Evolutionary conservation across 2,113 vertebrate species (phyloP).

Genomic region (Hoplias malabaricus): DNA sequence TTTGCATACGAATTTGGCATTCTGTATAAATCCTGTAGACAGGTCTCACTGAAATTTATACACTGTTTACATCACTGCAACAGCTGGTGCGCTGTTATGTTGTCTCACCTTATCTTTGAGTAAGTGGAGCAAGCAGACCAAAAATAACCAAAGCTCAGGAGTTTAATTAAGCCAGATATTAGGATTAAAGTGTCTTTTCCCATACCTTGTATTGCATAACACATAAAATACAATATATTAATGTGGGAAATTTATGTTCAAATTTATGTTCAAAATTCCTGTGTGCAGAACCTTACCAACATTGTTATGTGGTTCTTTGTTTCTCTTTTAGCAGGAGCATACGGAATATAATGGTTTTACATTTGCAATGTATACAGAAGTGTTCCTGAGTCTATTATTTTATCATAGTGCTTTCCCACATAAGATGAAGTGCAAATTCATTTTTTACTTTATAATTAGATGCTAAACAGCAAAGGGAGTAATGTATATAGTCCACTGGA

Average conservation of each 20-base stretch:
- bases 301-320: neutral
- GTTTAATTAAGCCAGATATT: neutral
- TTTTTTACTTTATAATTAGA: slow-evolving; percentile 43
- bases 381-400: neutral
- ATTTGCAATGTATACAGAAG: slow-evolving; percentile 8
- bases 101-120: neutral
- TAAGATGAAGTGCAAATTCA: slow-evolving; percentile 38
- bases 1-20: neutral
- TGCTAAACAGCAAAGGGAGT: slow-evolving; percentile 17
- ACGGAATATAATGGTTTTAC: too few relatives aligned
- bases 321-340: too few relatives aligned
- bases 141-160: slow-evolving; percentile 9
- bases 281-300: neutral
- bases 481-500: neutral
- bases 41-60: neutral
- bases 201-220: neutral
- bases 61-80: neutral
- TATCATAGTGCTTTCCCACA: neutral
- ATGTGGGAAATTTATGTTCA: neutral
- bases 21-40: neutral
- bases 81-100: neutral
- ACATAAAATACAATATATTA: neutral
- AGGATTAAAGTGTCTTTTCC: neutral
- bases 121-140: neutral
- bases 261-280: neutral